These are phyloP conservation scores for Schlechtendalia chinensis DNA, from an alignment of 1,140 invertebrate genomes.

Conservation along the genomic window DNA sequence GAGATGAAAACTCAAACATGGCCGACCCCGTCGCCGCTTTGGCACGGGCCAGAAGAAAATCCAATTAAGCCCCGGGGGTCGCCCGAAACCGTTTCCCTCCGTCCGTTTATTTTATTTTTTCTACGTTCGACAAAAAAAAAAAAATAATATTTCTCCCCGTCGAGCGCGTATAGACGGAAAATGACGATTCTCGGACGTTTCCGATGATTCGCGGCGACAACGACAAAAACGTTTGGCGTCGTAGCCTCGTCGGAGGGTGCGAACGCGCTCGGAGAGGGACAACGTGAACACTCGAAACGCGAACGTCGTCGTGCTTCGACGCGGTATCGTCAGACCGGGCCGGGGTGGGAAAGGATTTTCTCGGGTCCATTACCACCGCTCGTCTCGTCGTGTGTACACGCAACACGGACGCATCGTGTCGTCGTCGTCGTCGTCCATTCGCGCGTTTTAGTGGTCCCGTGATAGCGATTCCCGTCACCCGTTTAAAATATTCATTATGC, in stretches of 20 bases:
- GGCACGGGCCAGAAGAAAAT: conserved; percentile 46
- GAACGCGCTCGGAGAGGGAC: no score
- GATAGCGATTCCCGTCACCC: no score
- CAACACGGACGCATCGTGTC: no score
- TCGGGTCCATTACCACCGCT: neutral
- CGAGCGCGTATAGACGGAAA: no score
- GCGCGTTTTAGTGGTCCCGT: no score
- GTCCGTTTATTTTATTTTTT: neutral
- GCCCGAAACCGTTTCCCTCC: neutral
- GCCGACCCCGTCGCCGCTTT: conserved; percentile 34
- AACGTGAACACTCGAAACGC: neutral
- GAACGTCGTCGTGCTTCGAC: neutral
- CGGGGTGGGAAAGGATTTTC: neutral
- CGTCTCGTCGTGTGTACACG: neutral
- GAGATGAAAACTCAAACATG: conserved; percentile 49
- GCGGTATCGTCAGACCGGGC: neutral
- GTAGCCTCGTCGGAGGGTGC: no score
- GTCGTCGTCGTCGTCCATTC: no score
- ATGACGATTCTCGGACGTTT: no score
- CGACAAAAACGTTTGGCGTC: no score
- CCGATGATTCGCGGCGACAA: no score
- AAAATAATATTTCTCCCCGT: neutral
- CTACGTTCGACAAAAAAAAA: neutral
- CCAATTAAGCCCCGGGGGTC: conserved; percentile 42
- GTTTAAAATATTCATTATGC: no score